Evolutionary conservation across 2,113 vertebrate genomes (phyloP).

Genomic region (Ciconia stormi): DNA sequence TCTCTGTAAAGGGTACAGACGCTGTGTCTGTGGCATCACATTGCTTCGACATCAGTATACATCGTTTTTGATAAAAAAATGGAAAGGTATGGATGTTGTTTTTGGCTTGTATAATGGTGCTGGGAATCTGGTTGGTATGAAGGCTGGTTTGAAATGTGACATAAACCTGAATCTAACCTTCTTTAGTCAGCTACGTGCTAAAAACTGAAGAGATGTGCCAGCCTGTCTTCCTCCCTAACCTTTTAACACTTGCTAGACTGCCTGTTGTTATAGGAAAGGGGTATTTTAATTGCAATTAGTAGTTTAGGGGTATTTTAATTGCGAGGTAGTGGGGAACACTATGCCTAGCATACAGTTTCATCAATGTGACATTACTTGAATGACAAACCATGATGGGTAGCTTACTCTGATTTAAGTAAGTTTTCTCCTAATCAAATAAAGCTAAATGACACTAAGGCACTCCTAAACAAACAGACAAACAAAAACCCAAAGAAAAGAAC

Average conservation of each 20-base stretch:
- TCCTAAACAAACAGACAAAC: not conserved
- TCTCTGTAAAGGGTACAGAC: not conserved
- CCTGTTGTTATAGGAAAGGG: not conserved
- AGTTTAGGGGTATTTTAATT: not conserved
- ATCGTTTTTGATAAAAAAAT: not conserved
- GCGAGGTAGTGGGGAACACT: not conserved
- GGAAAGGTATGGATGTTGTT: not conserved
- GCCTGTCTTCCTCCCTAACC: not conserved
- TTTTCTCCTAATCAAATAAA: not conserved
- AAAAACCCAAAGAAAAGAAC: not conserved
- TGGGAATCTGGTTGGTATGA: not conserved
- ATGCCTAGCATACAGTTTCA: not conserved
- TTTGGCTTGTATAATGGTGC: not conserved
- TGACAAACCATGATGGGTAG: not conserved
- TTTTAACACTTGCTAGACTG: not conserved
- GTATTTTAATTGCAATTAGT: not conserved
- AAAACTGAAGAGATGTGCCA: not conserved
- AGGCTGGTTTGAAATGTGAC: not conserved
- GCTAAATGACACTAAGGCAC: not conserved
- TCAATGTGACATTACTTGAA: not conserved
- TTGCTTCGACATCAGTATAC: not conserved
- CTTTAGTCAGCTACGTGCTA: not conserved
- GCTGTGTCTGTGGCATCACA: rapidly evolving
- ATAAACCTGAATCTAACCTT: not conserved
- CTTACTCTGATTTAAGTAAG: not conserved